Base-by-base conservation (phyloP, 2,113 vertebrate genomes). In the Toxotes chatareus region DNA sequence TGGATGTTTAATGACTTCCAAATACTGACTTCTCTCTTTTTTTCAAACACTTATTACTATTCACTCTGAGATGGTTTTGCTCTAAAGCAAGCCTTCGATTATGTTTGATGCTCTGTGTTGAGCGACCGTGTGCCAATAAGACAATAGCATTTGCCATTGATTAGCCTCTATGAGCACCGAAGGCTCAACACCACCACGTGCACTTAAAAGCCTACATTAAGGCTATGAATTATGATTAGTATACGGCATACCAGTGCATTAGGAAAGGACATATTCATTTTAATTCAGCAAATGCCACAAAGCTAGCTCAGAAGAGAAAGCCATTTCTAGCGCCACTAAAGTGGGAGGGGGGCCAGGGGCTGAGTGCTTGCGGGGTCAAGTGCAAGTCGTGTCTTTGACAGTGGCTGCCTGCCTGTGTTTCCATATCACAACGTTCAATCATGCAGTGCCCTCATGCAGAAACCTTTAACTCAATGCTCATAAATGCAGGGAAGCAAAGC, bases 341-440 rank as follows among this genome's bases (percentile, higher is more conserved):
- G 67, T 83, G 51, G 68, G 79, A 59, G 66, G 86, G 83, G 83
- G 67, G 84, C 66, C 61, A 38, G 71, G 56, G 68, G 75, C 69
- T 86, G 88, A 90, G 92, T 92, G 89, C 89, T 85, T 19, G 69
- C 44, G 75, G 88, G 94, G 94, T 95, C 94, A 95, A 95, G 93
- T 92, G 91, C 87, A 60, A 90, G 91, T 62, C 64, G 59, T 85
- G 88, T 91, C 88, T 93, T 86, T 88, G 90, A 94, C 91, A 92
- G 88, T 89, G 85, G 84, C 86, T 91, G 91, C 86, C 86, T 91
- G 91, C 86, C 89, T 88, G 90, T 79, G 86, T 92, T 93, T 94
- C 89, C 93, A 89, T 93, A 91, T 93, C 82, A 79, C 88, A 91
- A 89, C 87, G 85, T 89, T 94, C 92, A 94, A 94, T 94, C 94